Evolutionary conservation across 2,797 vertebrate genomes (phyloP).

Genomic region (Anas acuta): DNA sequence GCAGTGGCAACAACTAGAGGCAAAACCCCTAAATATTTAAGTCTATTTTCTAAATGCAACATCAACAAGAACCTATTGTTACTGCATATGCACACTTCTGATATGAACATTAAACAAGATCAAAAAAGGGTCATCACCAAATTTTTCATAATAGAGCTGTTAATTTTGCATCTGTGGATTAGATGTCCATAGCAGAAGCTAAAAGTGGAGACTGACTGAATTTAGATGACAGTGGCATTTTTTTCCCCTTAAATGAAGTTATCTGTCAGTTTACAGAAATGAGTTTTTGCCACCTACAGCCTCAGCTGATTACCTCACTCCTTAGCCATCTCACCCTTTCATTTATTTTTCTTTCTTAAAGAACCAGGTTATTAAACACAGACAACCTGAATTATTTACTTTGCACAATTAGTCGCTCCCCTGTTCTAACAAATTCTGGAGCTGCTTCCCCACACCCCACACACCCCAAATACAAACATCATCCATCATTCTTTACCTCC

Average conservation of each 20-base stretch:
- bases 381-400: neutral
- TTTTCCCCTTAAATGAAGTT: neutral
- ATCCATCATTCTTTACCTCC: neutral
- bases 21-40: neutral
- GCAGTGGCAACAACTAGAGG: neutral
- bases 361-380: neutral
- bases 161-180: neutral
- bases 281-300: neutral
- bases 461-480: conserved; percentile 5
- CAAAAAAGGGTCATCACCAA: neutral
- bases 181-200: neutral
- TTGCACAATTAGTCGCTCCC: rapidly evolving
- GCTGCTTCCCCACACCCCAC: neutral
- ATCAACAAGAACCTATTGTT: neutral
- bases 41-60: neutral
- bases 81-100: neutral
- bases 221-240: neutral
- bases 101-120: neutral
- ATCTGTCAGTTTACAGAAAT: neutral
- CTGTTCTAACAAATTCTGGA: neutral
- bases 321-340: neutral
- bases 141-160: neutral
- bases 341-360: neutral
- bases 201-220: neutral
- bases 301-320: neutral